Evolutionary conservation across 2,113 vertebrate genomes (phyloP), one percentile per base, ranked within the genome.

Genomic region (Amblyopsis rosae): DNA sequence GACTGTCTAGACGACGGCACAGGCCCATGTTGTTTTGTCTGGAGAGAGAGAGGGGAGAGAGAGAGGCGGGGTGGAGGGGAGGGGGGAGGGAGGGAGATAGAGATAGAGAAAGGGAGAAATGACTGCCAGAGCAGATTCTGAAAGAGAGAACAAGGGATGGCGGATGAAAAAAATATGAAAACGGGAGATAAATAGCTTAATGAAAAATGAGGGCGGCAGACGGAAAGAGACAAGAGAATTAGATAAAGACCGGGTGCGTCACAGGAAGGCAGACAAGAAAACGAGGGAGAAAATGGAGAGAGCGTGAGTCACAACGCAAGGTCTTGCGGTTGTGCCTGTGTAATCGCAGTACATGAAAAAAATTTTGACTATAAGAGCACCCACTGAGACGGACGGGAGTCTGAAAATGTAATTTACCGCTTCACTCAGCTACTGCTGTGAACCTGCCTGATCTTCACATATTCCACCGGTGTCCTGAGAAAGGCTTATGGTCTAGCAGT

Each of bases 281-380:
- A 41, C 4, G 2, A 41, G 35, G 48, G 48, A 10, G 9, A 50
- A 50, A 13, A 50, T 12, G 48, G 2, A 13, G 48, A 50, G 48
- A 50, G 9, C 9, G 48, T 50, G 48, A 50, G 35, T 41, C 58
- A 69, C 59, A 6, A 15, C 35, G 35, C 35, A 41, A 41, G 5
- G 35, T 41, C 35, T 41, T 41, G 35, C 35, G 35, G 35, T 41
- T 8, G 47, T 8, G 35, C 35, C 35, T 41, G 35, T 41, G 12
- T 12, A 16, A 12, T 73, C 53, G 26, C 19, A 47, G 33, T 16
- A 2, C 46, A 45, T 59, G 70, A 16, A 50, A 60, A 51, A 11
- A 45, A 56, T 32, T 32, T 9, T 49, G 59, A 73, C 62, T 19
- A 56, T 55, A 47, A 48, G 59, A 71, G 59, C n/a, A 68, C 35